Conservation (phyloP, 2,113 vertebrate genomes). For the Xiphophorus maculatus region DNA sequence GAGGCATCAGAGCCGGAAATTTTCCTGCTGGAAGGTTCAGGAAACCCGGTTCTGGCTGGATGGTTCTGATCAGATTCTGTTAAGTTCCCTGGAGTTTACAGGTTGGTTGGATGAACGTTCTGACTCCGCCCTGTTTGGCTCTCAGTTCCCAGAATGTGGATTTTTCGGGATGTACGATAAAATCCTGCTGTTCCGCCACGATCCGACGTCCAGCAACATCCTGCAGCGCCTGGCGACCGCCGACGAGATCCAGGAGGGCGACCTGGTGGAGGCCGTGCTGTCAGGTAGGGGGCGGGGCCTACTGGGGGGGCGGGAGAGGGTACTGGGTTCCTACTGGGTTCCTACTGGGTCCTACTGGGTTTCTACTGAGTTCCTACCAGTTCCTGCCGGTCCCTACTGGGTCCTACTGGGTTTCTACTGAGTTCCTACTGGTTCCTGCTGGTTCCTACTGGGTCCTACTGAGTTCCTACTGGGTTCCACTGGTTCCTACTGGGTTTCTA, state of each 20-base stretch:
- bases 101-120: neutral
- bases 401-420: too few relatives aligned
- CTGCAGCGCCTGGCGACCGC: slow-evolving; percentile 87
- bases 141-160: slow-evolving; percentile 92
- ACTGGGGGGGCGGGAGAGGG: too few relatives aligned
- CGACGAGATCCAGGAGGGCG: slow-evolving; percentile 90
- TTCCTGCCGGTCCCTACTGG: too few relatives aligned
- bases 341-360: too few relatives aligned
- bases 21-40: neutral
- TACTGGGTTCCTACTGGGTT: too few relatives aligned
- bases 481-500: too few relatives aligned
- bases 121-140: slow-evolving; percentile 28
- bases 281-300: slow-evolving; percentile 77
- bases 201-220: slow-evolving; percentile 92
- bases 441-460: too few relatives aligned
- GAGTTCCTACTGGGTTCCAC: too few relatives aligned
- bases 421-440: too few relatives aligned
- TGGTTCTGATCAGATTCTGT: neutral
- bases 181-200: slow-evolving; percentile 93
- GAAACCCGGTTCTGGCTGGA: neutral
- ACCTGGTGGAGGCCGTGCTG: slow-evolving; percentile 91
- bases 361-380: too few relatives aligned
- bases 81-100: too few relatives aligned
- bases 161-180: slow-evolving; percentile 95
- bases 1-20: neutral